phyloP scores from a whole-genome alignment of 2,113 vertebrate genomes.

The Entomyzon cyanotis region DNA sequence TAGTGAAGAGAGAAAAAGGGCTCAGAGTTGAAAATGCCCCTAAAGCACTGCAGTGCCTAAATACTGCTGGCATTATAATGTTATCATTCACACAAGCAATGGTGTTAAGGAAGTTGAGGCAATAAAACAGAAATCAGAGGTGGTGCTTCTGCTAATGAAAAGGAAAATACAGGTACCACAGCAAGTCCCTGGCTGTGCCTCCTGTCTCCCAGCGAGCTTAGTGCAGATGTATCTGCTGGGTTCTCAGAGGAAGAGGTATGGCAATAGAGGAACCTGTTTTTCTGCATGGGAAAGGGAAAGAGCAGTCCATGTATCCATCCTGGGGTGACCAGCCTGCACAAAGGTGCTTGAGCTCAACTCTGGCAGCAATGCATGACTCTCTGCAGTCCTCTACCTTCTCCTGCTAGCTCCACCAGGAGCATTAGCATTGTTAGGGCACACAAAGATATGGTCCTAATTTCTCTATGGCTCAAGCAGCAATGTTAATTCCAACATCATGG shows the following conservation, averaged over 20 bases:
- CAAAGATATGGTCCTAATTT: background rate
- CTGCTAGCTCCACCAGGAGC: background rate
- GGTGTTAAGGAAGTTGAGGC: rapidly evolving
- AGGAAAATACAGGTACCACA: background rate
- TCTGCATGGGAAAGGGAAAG: background rate
- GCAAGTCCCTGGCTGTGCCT: background rate
- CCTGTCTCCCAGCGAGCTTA: background rate
- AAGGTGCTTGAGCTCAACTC: background rate
- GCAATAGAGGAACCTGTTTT: background rate
- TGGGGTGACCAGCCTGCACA: background rate
- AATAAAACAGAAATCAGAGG: background rate
- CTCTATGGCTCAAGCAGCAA: background rate
- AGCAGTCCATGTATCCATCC: too few relatives aligned
- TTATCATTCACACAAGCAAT: background rate
- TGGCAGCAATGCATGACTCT: background rate
- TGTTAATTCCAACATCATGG: background rate
- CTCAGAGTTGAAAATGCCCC: background rate
- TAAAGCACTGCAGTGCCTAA: background rate
- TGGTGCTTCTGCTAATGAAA: background rate
- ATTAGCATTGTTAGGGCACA: background rate
- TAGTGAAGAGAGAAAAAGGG: background rate
- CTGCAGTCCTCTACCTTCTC: background rate
- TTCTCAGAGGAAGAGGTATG: background rate
- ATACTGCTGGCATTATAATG: background rate
- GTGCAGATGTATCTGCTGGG: background rate